A percentile compares a stretch with the other conserved stretches of the same genome.
phyloP scores from a whole-genome alignment of 2,888 invertebrate genomes.

The Gastrophysa polygoni region DNA sequence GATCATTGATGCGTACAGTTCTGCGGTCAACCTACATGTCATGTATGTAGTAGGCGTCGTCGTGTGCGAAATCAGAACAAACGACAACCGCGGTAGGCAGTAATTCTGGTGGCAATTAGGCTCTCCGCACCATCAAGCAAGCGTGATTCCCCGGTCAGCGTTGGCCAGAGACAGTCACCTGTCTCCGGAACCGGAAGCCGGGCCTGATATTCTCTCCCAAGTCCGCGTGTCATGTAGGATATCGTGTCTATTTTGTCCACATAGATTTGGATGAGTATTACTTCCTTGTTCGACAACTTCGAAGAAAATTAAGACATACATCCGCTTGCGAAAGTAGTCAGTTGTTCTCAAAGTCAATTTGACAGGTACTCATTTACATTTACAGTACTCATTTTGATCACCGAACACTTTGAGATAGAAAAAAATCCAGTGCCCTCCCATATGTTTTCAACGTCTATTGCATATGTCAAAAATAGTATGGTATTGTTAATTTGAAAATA shows the following conservation, averaged over 20 bases:
- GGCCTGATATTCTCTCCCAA: slow-evolving; percentile 44
- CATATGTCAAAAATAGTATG: too few relatives aligned
- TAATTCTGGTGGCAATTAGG: slow-evolving; percentile 32
- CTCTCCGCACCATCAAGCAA: slow-evolving; percentile 57
- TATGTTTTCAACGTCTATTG: too few relatives aligned
- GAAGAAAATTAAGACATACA: too few relatives aligned
- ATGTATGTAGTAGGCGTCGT: not conserved
- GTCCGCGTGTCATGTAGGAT: not conserved
- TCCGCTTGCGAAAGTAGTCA: too few relatives aligned
- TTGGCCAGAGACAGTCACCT: slow-evolving; percentile 55
- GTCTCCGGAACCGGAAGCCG: slow-evolving; percentile 58
- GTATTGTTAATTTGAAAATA: too few relatives aligned
- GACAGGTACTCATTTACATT: too few relatives aligned
- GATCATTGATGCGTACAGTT: not conserved
- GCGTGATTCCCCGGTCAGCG: slow-evolving; percentile 54
- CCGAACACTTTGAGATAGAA: too few relatives aligned
- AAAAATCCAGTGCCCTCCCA: too few relatives aligned
- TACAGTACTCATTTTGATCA: too few relatives aligned
- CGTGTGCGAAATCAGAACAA: slow-evolving; percentile 26
- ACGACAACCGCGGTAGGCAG: slow-evolving; percentile 6
- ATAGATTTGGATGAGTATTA: not conserved
- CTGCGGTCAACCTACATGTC: too few relatives aligned
- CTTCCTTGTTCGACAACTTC: too few relatives aligned
- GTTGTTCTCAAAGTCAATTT: too few relatives aligned
- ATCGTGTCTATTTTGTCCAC: not conserved